phyloP scores from a whole-genome alignment of 2,888 invertebrate genomes.

The Biston betularia region DNA sequence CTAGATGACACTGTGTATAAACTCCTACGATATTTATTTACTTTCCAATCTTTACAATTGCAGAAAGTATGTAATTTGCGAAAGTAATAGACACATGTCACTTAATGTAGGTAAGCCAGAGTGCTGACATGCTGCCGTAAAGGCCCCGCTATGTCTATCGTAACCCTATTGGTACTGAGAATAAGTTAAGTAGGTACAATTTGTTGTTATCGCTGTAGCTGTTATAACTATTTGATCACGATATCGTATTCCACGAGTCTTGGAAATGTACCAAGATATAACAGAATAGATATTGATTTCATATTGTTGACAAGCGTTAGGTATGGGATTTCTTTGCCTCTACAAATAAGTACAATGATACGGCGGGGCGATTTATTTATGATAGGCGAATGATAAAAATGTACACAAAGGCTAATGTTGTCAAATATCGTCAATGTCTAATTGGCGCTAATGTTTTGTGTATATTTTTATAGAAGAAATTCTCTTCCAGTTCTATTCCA shows the following conservation, averaged over 20 bases:
- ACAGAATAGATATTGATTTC: neutral
- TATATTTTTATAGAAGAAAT: too few species aligned
- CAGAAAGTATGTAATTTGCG: neutral
- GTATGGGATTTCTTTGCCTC: neutral
- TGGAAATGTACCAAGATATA: slow-evolving; percentile 10
- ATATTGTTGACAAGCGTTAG: neutral
- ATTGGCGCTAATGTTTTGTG: too few species aligned
- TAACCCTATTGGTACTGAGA: slow-evolving; percentile 14
- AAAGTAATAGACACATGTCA: neutral
- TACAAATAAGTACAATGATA: neutral
- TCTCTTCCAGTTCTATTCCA: too few species aligned
- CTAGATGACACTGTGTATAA: too few species aligned
- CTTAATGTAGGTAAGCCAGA: neutral
- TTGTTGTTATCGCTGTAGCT: slow-evolving; percentile 23
- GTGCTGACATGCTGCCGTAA: slow-evolving; percentile 14
- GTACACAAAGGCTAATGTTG: too few species aligned
- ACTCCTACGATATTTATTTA: too few species aligned
- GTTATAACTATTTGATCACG: slow-evolving; percentile 20
- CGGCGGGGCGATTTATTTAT: too few species aligned
- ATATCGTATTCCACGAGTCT: slow-evolving; percentile 26
- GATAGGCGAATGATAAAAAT: too few species aligned
- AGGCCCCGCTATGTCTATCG: slow-evolving; percentile 47
- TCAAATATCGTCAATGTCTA: too few species aligned
- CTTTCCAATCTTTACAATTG: too few species aligned
- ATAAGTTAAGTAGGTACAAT: neutral